Percentiles rank a stretch among this genome's conserved stretches.
Evolutionary conservation across 2,113 vertebrate species (phyloP).

Genomic region (Eclectus roratus): DNA sequence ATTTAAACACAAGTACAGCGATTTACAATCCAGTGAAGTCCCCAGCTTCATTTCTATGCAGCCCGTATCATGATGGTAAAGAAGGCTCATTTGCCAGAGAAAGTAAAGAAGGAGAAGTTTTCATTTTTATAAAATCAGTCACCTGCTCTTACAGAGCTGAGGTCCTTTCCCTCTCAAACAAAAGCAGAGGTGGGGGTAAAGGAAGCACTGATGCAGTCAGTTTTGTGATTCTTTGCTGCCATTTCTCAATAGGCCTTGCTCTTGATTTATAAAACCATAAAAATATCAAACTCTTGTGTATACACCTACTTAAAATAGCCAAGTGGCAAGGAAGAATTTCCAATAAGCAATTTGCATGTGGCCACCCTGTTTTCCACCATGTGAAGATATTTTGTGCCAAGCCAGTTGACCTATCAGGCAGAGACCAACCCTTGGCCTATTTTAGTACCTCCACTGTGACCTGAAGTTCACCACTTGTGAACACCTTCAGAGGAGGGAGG

Average conservation of each 20-base stretch:
- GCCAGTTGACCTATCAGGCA: background rate
- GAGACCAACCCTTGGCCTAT: background rate
- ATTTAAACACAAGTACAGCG: background rate
- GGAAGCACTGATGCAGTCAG: background rate
- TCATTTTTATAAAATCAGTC: background rate
- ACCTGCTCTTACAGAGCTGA: background rate
- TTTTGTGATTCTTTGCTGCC: background rate
- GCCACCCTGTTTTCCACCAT: background rate
- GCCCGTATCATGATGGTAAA: background rate
- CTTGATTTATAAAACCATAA: background rate
- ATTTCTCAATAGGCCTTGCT: background rate
- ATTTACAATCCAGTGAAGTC: background rate
- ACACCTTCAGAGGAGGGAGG: background rate
- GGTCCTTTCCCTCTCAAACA: background rate
- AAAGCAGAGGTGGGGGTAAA: background rate
- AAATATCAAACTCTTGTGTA: background rate
- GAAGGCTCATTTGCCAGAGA: slow-evolving; percentile 16
- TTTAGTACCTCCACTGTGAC: background rate
- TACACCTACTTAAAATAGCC: background rate
- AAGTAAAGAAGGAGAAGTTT: background rate
- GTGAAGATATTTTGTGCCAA: background rate
- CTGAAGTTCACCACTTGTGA: background rate
- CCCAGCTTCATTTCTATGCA: background rate
- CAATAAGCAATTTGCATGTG: background rate
- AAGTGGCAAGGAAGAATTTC: background rate